Percentiles rank a stretch among this genome's conserved stretches.
These are phyloP conservation scores for Noturus placidus DNA, from an alignment of 2,113 vertebrate species.

Conservation along the genomic window DNA sequence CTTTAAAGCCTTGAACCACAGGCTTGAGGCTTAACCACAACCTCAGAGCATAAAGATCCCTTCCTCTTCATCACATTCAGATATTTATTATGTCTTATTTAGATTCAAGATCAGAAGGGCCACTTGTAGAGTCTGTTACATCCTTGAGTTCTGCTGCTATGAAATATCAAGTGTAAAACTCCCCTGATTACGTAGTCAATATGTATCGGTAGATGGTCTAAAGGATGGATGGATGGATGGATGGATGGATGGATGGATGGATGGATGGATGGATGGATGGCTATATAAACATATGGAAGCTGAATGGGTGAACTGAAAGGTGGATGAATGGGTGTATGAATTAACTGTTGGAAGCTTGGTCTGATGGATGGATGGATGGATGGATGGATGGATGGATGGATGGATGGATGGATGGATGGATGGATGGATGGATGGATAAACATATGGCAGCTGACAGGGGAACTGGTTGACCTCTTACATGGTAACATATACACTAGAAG, in stretches of 20 bases:
- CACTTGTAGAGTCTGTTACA: not conserved
- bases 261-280: not conserved
- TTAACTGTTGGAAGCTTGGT: too few relatives aligned
- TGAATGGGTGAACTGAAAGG: not conserved
- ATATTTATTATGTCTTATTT: not conserved
- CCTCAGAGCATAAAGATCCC: not conserved
- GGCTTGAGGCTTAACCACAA: conserved; percentile 6
- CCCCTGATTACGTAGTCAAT: not conserved
- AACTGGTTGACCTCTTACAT: too few relatives aligned
- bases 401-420: not conserved
- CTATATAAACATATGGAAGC: not conserved
- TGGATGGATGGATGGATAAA: too few relatives aligned
- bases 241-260: not conserved
- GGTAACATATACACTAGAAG: not conserved
- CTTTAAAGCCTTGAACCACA: not conserved
- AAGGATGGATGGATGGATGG: not conserved
- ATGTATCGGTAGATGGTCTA: too few relatives aligned
- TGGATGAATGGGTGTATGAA: not conserved
- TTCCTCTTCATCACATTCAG: not conserved
- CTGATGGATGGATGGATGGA: not conserved
- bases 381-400: not conserved
- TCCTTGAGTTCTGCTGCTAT: not conserved
- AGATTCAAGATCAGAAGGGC: not conserved
- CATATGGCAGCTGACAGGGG: too few relatives aligned
- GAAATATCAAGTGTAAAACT: not conserved